A percentile compares a stretch with the other conserved stretches of the same genome.
Evolutionary conservation across 2,113 vertebrate species (phyloP).

Genomic region (Eulacestoma nigropectus): DNA sequence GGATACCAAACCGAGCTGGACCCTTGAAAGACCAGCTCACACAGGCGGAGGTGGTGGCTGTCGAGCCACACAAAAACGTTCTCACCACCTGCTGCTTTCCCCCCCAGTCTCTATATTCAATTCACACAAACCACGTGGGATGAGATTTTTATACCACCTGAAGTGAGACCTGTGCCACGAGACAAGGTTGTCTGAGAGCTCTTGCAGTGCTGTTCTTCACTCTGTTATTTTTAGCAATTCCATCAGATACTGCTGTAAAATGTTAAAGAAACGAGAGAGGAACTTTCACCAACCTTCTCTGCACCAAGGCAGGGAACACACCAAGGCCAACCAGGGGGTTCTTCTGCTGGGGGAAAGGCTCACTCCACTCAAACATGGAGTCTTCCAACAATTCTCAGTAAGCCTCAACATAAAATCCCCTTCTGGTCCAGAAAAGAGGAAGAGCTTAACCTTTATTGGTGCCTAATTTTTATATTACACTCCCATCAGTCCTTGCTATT

Average conservation of each 20-base stretch:
- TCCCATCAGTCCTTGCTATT: background rate
- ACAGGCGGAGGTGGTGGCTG: rapidly evolving
- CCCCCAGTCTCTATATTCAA: rapidly evolving
- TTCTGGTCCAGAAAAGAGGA: background rate
- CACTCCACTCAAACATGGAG: rapidly evolving
- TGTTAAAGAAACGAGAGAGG: rapidly evolving
- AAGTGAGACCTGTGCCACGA: rapidly evolving
- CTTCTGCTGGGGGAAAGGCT: background rate
- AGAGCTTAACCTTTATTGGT: background rate
- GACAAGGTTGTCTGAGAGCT: background rate
- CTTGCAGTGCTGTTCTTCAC: background rate
- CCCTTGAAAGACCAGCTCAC: background rate
- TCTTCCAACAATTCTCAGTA: background rate
- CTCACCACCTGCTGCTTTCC: background rate
- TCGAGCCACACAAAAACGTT: rapidly evolving
- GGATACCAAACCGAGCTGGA: background rate
- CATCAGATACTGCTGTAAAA: background rate
- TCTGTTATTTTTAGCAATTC: background rate
- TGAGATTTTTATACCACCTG: background rate
- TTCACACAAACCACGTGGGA: rapidly evolving
- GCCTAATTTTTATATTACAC: background rate
- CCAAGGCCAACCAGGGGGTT: rapidly evolving
- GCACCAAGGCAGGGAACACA: rapidly evolving
- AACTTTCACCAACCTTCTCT: background rate
- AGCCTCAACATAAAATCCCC: background rate